These are phyloP conservation scores for Chrysina gloriosa DNA, from an alignment of 2,888 invertebrate genomes.

Conservation along the genomic window DNA sequence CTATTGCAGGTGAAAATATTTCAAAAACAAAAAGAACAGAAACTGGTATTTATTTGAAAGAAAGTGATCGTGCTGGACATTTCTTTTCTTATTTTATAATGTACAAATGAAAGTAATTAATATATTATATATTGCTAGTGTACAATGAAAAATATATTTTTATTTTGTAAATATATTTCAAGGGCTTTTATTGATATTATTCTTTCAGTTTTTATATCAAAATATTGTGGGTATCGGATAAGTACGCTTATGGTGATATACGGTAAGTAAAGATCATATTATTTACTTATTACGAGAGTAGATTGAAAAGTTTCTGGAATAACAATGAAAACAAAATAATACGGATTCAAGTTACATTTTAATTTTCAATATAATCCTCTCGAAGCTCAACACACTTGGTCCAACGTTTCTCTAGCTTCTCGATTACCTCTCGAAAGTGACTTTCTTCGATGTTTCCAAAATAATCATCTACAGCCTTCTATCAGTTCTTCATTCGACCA, in stretches of 20 bases:
- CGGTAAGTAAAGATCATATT: conserved; percentile 10
- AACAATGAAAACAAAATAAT: too few relatives aligned
- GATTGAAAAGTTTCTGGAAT: too few relatives aligned
- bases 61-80: conserved; percentile 34
- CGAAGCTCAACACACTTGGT: too few relatives aligned
- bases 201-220: conserved; percentile 13
- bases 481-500: too few relatives aligned
- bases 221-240: conserved; percentile 6
- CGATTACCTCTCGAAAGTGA: too few relatives aligned
- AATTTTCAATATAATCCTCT: too few relatives aligned
- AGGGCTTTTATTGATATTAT: conserved; percentile 35
- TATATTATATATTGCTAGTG: conserved; percentile 46
- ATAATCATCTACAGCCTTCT: too few relatives aligned
- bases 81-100: conserved; percentile 45
- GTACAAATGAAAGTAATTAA: conserved; percentile 46
- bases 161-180: conserved; percentile 39
- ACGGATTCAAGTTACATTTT: too few relatives aligned
- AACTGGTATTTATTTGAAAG: conserved; percentile 39
- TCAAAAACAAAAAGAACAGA: conserved; percentile 29
- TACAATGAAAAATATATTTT: conserved; percentile 38
- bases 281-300: too few relatives aligned
- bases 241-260: not conserved
- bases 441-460: too few relatives aligned
- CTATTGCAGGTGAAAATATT: conserved; percentile 42
- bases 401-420: too few relatives aligned